Evolutionary conservation across 2,797 vertebrate genomes (phyloP).

Genomic region (Tinamus major): DNA sequence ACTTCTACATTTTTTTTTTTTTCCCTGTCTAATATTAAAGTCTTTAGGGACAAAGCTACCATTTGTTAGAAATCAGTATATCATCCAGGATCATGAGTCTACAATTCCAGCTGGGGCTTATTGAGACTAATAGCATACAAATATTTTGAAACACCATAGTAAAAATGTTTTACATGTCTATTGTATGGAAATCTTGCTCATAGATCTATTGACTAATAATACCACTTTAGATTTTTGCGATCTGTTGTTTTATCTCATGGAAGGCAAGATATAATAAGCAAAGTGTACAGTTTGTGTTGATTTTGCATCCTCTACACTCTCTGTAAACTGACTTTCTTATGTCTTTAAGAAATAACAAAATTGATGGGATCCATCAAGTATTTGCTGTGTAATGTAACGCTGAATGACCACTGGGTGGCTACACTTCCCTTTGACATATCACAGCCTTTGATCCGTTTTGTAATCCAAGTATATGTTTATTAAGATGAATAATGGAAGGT

Average conservation of each 20-base stretch:
- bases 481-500: slow-evolving; percentile 37
- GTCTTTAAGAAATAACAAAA: background rate
- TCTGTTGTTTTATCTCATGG: background rate
- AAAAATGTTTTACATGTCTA: background rate
- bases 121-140: background rate
- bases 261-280: background rate
- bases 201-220: background rate
- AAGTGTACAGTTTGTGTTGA: background rate
- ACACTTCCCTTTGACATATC: slow-evolving; percentile 58
- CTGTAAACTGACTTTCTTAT: background rate
- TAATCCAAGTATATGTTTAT: background rate
- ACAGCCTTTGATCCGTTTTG: background rate
- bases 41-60: background rate
- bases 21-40: background rate
- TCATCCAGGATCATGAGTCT: background rate
- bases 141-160: background rate
- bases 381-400: background rate
- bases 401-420: slow-evolving; percentile 70
- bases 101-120: background rate
- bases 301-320: background rate
- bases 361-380: accelerated
- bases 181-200: background rate
- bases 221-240: background rate
- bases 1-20: background rate
- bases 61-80: background rate